Evolutionary conservation across 2,797 vertebrate species (phyloP), one percentile per base, ranked within the genome.

Genomic region (Cynodonichthys magdalenae): DNA sequence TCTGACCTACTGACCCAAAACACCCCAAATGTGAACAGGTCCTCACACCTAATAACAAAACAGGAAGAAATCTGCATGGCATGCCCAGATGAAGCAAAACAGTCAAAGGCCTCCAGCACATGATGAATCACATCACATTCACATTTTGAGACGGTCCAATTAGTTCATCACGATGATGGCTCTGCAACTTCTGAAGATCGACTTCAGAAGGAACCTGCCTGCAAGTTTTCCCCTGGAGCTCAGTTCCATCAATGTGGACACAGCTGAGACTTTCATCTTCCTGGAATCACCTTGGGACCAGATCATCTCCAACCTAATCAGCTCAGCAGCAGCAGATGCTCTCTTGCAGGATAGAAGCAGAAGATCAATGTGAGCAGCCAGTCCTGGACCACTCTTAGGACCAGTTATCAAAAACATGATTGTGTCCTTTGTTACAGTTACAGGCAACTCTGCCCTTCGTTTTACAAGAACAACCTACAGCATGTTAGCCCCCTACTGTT

Each of bases 1-100:
- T 59, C 66, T 87, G 88, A 89, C 85, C 86, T 80, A 6, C 45
- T 83, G 85, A 88, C 84, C 86, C 63, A 74, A 74, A 87, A 85
- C 68, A 68, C 71, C 79, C 66, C 66, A 51, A 68, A 82, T 79
- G 74, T 71, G 77, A 89, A 84, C 82, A 86, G 82, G 84, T 90
- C 77, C 58, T 28, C 53, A 53, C 46, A 63, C 71, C 71, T 75
- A 76, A 85, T 75, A 71, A 82, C 74, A 68, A 82, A 81, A 65
- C 64, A 74, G 71, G 66, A 61, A 46, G 27, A 79, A 74, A 76
- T 71, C 27, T 59, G 52, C 41, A 51, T 56, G 64, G 59, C n/a
- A 24, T 45, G 59, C 8, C 27, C 36, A 42, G 6, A n/a, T 66
- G 66, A 80, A 52, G 60, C 39, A 74, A 69, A 75, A 34, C 56